Evolutionary conservation across 2,797 vertebrate genomes (phyloP).

Genomic region (Phyllotis vaccarum): DNA sequence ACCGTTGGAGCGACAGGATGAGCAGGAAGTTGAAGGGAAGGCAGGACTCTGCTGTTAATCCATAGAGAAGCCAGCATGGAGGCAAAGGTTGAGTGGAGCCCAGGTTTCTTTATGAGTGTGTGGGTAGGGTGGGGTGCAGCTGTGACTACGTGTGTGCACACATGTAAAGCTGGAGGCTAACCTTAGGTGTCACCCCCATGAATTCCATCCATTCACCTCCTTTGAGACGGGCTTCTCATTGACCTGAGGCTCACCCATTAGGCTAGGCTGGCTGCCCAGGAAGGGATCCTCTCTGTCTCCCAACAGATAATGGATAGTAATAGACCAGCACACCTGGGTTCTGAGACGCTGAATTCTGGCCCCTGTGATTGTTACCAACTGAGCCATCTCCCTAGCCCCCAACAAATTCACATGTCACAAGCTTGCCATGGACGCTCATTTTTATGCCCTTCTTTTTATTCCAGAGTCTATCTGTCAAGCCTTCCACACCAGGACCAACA

Average conservation of each 20-base stretch:
- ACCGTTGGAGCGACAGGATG: neutral
- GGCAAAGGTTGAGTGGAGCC: neutral
- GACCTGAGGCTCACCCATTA: neutral
- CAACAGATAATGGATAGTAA: neutral
- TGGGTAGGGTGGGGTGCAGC: neutral
- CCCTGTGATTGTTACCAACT: neutral
- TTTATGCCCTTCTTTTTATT: neutral
- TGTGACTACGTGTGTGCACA: neutral
- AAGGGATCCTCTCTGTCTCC: neutral
- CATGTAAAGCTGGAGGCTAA: neutral
- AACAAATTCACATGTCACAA: no score
- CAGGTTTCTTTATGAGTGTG: neutral
- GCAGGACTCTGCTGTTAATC: neutral
- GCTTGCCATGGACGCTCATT: accelerated
- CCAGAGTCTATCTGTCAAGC: neutral
- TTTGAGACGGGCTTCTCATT: neutral
- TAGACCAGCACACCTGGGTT: neutral
- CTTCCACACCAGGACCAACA: no score
- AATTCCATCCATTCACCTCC: neutral
- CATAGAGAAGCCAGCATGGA: accelerated
- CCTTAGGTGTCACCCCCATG: neutral
- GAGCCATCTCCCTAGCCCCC: neutral
- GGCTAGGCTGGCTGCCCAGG: neutral
- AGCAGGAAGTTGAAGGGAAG: neutral
- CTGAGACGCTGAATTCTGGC: neutral